phyloP scores from a whole-genome alignment of 1,140 invertebrate genomes.

The Orius insidiosus region DNA sequence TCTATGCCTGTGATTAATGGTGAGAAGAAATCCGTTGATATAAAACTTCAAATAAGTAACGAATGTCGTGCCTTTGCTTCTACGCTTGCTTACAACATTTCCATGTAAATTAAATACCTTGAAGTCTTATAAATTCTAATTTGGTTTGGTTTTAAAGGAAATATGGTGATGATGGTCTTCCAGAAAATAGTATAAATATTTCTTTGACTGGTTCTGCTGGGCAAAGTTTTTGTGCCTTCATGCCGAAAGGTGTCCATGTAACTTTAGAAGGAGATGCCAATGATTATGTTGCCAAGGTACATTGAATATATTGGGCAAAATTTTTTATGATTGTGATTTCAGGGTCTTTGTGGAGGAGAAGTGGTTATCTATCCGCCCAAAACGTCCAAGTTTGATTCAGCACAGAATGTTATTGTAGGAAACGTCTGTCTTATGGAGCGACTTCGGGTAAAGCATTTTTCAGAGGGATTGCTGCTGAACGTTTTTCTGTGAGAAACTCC shows the following conservation, averaged over 20 bases:
- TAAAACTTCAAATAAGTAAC: slow-evolving; percentile 75
- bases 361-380: slow-evolving; percentile 89
- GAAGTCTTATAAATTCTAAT: slow-evolving; percentile 3
- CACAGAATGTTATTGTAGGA: slow-evolving; percentile 91
- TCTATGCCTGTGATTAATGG: slow-evolving; percentile 60
- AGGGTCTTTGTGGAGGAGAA: slow-evolving; percentile 88
- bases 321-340: slow-evolving; percentile 19
- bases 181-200: slow-evolving; percentile 71
- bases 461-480: slow-evolving; percentile 89
- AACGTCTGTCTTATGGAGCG: slow-evolving; percentile 98
- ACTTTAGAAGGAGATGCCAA: slow-evolving; percentile 94
- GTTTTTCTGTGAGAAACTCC: slow-evolving; percentile 96
- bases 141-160: slow-evolving; percentile 38
- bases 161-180: slow-evolving; percentile 75
- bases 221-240: slow-evolving; percentile 98
- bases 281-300: slow-evolving; percentile 86
- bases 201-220: slow-evolving; percentile 85
- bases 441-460: slow-evolving; percentile 89
- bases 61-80: slow-evolving; percentile 83
- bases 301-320: background rate
- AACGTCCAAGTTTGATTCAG: slow-evolving; percentile 57
- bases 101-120: slow-evolving; percentile 45
- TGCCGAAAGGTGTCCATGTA: slow-evolving; percentile 76
- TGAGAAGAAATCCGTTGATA: slow-evolving; percentile 40
- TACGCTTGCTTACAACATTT: slow-evolving; percentile 87